Percentiles rank a stretch among this genome's conserved stretches.
phyloP scores from a whole-genome alignment of 2,888 invertebrate species.

The Psylliodes chrysocephalus region DNA sequence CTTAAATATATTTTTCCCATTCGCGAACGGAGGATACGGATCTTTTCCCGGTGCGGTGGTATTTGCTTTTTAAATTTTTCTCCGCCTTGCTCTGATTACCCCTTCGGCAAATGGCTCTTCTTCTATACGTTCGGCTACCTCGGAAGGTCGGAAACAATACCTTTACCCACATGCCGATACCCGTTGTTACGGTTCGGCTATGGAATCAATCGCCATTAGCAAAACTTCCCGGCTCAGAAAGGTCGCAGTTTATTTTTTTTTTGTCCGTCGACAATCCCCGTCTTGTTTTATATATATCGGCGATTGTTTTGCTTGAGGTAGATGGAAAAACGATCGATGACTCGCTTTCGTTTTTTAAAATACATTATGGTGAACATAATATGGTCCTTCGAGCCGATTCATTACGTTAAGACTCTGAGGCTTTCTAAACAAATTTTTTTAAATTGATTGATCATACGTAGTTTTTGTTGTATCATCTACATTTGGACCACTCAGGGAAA shows the following conservation, averaged over 20 bases:
- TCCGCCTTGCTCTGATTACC: constrained; percentile 42
- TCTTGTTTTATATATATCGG: too few relatives aligned
- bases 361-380: too few relatives aligned
- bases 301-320: too few relatives aligned
- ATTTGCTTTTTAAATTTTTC: constrained; percentile 48
- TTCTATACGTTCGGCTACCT: constrained; percentile 23
- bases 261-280: background rate
- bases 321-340: too few relatives aligned
- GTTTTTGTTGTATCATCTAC: too few relatives aligned
- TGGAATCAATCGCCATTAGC: constrained; percentile 17
- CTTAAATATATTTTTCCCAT: constrained; percentile 41
- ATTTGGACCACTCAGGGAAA: too few relatives aligned
- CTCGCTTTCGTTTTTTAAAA: too few relatives aligned
- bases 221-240: constrained; percentile 6
- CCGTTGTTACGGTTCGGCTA: constrained; percentile 15
- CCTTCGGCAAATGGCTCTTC: constrained; percentile 21
- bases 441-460: too few relatives aligned
- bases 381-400: too few relatives aligned
- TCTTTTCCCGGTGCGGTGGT: constrained; percentile 39
- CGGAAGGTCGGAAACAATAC: constrained; percentile 34
- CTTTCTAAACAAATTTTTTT: too few relatives aligned
- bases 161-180: constrained; percentile 19
- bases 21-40: constrained; percentile 42
- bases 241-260: constrained; percentile 11
- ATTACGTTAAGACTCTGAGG: too few relatives aligned